A percentile compares a stretch with the other conserved stretches of the same genome.
phyloP scores from a whole-genome alignment of 2,888 invertebrate genomes.

The Acholoe squamosa region DNA sequence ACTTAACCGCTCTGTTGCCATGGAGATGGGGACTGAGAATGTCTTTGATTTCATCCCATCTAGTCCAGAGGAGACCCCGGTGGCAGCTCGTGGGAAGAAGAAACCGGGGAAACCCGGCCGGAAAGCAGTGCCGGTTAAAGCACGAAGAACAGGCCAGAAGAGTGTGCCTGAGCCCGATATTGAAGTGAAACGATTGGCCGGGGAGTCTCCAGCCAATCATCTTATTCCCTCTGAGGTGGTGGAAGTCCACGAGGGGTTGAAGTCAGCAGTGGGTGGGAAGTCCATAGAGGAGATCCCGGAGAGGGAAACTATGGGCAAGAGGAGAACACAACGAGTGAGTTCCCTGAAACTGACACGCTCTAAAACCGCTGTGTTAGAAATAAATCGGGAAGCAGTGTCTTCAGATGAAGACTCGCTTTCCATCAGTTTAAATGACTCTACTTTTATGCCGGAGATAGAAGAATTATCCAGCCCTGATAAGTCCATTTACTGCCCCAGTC shows the following conservation, averaged over 20 bases:
- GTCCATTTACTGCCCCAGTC: not conserved
- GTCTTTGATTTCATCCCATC: constrained; percentile 55
- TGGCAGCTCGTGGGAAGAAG: constrained; percentile 23
- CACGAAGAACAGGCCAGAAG: not conserved
- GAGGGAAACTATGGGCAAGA: not conserved
- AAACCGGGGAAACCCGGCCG: constrained; percentile 46
- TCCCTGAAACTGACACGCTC: not conserved
- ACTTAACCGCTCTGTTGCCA: not conserved
- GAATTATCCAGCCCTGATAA: not conserved
- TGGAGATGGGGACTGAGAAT: constrained; percentile 38
- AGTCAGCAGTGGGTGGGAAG: no score
- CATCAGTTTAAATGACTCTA: not conserved
- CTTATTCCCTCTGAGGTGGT: not conserved
- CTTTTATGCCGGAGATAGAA: not conserved
- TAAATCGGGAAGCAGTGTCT: not conserved
- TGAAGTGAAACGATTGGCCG: constrained; percentile 8
- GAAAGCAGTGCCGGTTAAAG: not conserved
- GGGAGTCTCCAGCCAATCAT: not conserved
- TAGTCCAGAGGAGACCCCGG: constrained; percentile 40
- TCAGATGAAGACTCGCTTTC: constrained; percentile 23
- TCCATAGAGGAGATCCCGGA: not conserved
- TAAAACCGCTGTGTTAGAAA: constrained; percentile 9
- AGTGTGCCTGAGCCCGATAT: not conserved
- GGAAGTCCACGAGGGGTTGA: not conserved
- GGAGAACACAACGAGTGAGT: not conserved